These are phyloP conservation scores for Mus pahari DNA, from an alignment of 2,113 vertebrate species.

Conservation along the genomic window DNA sequence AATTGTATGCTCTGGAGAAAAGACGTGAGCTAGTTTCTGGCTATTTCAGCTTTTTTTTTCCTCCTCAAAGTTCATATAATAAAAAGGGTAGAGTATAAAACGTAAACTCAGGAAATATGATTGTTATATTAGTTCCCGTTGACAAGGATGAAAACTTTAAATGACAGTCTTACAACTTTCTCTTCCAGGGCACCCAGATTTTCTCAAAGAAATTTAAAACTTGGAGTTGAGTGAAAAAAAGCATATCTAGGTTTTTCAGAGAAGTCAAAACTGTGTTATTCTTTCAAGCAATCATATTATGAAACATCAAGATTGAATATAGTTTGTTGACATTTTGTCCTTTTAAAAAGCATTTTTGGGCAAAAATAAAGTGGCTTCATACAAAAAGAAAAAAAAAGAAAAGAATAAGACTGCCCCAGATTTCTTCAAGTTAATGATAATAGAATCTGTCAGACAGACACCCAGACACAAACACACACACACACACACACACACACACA, in stretches of 20 bases:
- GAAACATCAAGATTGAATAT: neutral
- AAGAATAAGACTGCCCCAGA: neutral
- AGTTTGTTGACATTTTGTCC: slow-evolving; percentile 37
- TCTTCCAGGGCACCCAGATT: neutral
- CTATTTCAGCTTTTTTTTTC: slow-evolving; percentile 41
- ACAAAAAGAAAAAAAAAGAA: neutral
- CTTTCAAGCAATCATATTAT: slow-evolving; percentile 5
- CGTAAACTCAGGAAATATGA: slow-evolving; percentile 29
- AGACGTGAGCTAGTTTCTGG: slow-evolving; percentile 45
- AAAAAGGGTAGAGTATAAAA: slow-evolving; percentile 8
- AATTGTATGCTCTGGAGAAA: slow-evolving; percentile 63
- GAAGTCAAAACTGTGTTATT: neutral
- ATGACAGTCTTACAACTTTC: slow-evolving; percentile 51
- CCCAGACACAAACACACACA: neutral
- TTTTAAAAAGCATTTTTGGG: neutral
- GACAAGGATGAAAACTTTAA: slow-evolving; percentile 60
- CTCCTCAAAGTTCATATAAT: slow-evolving; percentile 41
- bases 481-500: neutral
- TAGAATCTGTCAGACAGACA: neutral
- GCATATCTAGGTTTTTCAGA: slow-evolving; percentile 19
- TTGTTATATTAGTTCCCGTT: slow-evolving; percentile 44
- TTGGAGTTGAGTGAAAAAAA: neutral
- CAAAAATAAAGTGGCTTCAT: slow-evolving; percentile 8
- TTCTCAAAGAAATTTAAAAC: slow-evolving; percentile 57
- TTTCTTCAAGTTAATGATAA: slow-evolving; percentile 23